Evolutionary conservation across 2,888 invertebrate genomes (phyloP).

Genomic region (Brachypterus glaber): DNA sequence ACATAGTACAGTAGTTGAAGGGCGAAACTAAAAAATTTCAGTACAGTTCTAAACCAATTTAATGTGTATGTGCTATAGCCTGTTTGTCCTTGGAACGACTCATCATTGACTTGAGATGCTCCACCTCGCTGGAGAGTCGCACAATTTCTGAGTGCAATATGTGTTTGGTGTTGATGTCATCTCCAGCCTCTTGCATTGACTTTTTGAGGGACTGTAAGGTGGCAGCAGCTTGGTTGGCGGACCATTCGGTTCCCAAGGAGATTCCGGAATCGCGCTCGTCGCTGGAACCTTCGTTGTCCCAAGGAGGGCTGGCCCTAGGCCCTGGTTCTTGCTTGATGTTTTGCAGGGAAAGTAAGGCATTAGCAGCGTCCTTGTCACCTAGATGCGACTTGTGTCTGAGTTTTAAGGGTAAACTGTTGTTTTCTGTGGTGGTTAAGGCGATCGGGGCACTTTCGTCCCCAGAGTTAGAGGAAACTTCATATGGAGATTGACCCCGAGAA

Average conservation of each 20-base stretch:
- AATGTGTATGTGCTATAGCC: constrained; percentile 1
- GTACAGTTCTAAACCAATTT: constrained; percentile 1
- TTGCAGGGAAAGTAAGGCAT: constrained; percentile 69
- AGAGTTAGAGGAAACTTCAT: constrained; percentile 67
- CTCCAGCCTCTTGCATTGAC: constrained; percentile 31
- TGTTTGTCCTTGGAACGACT: constrained; percentile 41
- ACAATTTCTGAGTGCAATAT: constrained; percentile 79
- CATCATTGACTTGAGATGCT: constrained; percentile 76
- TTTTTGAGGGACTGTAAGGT: constrained; percentile 37
- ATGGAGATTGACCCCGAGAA: constrained; percentile 55
- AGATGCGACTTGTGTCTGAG: constrained; percentile 85
- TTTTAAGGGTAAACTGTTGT: constrained; percentile 80
- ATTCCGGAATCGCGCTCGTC: constrained; percentile 87
- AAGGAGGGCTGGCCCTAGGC: constrained; percentile 68
- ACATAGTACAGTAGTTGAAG: too few relatives aligned
- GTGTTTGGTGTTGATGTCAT: constrained; percentile 50
- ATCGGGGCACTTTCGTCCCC: constrained; percentile 48
- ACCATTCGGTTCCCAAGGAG: constrained; percentile 65
- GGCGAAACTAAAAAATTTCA: too few relatives aligned
- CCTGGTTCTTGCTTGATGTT: constrained; percentile 82
- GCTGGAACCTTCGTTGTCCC: constrained; percentile 84
- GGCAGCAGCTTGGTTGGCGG: constrained; percentile 36
- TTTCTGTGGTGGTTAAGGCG: constrained; percentile 44
- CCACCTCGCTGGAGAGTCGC: constrained; percentile 83
- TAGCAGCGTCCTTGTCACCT: constrained; percentile 81